Conservation (phyloP, 2,113 vertebrate species). For the Antigone vipio region DNA sequence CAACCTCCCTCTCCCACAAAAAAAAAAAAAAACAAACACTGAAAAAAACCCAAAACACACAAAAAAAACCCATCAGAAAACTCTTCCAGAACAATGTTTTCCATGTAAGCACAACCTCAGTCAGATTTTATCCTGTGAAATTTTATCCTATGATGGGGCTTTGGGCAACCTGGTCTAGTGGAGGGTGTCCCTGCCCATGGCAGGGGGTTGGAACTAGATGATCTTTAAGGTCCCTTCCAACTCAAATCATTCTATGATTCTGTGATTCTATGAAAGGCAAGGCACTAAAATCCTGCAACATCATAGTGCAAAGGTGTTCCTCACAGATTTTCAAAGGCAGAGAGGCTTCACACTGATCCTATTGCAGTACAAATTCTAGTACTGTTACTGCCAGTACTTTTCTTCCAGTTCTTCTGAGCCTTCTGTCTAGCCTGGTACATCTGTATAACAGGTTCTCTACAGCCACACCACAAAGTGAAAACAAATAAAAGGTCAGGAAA, state of each 20-base stretch:
- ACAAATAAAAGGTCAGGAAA: not conserved
- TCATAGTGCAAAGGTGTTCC: not conserved
- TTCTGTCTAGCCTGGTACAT: not conserved
- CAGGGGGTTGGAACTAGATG: no score
- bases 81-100: not conserved
- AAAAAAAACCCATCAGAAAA: not conserved
- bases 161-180: no score
- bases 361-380: not conserved
- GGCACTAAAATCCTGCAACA: not conserved
- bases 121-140: not conserved
- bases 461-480: not conserved
- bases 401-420: not conserved
- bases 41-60: not conserved
- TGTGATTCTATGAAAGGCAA: not conserved
- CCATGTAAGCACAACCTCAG: not conserved
- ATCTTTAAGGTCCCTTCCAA: no score
- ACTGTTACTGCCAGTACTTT: not conserved
- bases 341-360: not conserved
- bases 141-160: no score
- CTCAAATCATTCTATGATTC: no score
- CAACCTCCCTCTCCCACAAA: not conserved
- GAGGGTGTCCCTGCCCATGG: no score
- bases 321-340: not conserved
- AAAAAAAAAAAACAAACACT: not conserved
- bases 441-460: not conserved